Percentiles rank a stretch among this genome's conserved stretches.
Evolutionary conservation across 2,797 vertebrate genomes (phyloP).

Genomic region (Gadopsis bispinosus): DNA sequence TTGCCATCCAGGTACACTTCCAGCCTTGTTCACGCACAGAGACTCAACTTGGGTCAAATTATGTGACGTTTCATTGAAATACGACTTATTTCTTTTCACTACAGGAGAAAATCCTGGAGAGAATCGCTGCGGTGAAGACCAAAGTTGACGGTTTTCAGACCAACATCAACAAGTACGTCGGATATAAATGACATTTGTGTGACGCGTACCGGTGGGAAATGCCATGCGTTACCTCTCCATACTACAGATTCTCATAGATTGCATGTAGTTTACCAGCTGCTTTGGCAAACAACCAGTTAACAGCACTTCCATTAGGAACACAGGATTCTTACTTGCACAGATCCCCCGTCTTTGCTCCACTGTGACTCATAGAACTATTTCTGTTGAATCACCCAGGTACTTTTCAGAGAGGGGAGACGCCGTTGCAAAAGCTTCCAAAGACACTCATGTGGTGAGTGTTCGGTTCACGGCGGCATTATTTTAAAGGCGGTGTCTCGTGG

Average conservation of each 20-base stretch:
- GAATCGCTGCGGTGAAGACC: conserved; percentile 89
- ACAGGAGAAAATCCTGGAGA: conserved; percentile 92
- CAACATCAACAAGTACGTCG: conserved; percentile 89
- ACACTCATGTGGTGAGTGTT: conserved; percentile 90
- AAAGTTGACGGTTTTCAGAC: conserved; percentile 91
- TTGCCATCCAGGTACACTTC: conserved; percentile 89
- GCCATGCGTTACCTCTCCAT: not conserved
- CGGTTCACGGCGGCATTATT: not conserved
- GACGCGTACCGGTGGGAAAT: not conserved
- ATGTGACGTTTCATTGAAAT: not conserved
- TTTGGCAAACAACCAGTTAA: not conserved
- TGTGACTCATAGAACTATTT: not conserved
- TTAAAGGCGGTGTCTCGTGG: not conserved
- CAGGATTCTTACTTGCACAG: not conserved
- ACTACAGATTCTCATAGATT: not conserved
- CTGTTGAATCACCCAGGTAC: conserved; percentile 79
- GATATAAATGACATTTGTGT: not conserved
- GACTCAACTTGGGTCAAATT: rapidly evolving
- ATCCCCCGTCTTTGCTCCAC: not conserved
- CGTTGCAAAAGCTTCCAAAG: conserved; percentile 93
- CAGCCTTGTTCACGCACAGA: not conserved
- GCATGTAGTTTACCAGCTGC: not conserved
- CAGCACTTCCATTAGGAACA: not conserved
- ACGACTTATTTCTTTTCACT: not conserved
- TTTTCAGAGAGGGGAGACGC: conserved; percentile 92